Evolutionary conservation across 2,797 vertebrate genomes (phyloP).

Genomic region (Crocidura indochinensis): DNA sequence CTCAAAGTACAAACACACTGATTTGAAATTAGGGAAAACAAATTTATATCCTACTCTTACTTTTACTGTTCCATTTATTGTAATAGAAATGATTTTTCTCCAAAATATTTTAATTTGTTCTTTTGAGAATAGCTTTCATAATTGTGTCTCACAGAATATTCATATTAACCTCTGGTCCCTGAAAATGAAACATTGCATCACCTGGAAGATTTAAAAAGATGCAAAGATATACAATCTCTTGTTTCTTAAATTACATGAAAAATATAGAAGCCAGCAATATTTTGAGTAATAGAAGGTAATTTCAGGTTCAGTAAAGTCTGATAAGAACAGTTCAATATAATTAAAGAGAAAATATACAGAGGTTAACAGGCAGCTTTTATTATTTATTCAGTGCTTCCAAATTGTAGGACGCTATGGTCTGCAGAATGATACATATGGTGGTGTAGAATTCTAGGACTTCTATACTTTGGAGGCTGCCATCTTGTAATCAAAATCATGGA

Average conservation of each 20-base stretch:
- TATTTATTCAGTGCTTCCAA: neutral
- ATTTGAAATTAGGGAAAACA: neutral
- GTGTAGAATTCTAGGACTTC: neutral
- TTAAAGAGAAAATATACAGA: neutral
- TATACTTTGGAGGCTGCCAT: neutral
- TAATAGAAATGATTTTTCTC: neutral
- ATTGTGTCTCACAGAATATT: neutral
- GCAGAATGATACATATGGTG: neutral
- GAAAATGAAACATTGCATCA: neutral
- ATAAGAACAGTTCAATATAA: slow-evolving; percentile 12
- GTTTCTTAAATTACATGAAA: neutral
- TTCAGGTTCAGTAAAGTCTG: neutral
- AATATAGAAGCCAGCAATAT: neutral
- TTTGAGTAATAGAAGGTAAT: slow-evolving; percentile 45
- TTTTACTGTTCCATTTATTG: slow-evolving; percentile 3
- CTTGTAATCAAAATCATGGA: slow-evolving; percentile 7
- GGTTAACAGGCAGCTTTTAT: neutral
- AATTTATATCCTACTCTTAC: neutral
- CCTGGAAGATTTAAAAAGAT: slow-evolving; percentile 8
- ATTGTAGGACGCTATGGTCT: slow-evolving; percentile 16
- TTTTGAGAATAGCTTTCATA: neutral
- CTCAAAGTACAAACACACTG: slow-evolving; percentile 2
- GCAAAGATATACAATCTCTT: neutral
- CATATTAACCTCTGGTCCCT: neutral
- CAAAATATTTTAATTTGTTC: neutral